Percentiles rank a stretch among this genome's conserved stretches.
Conservation (phyloP, 1,140 invertebrate species). For the Aphelenchoides besseyi region DNA sequence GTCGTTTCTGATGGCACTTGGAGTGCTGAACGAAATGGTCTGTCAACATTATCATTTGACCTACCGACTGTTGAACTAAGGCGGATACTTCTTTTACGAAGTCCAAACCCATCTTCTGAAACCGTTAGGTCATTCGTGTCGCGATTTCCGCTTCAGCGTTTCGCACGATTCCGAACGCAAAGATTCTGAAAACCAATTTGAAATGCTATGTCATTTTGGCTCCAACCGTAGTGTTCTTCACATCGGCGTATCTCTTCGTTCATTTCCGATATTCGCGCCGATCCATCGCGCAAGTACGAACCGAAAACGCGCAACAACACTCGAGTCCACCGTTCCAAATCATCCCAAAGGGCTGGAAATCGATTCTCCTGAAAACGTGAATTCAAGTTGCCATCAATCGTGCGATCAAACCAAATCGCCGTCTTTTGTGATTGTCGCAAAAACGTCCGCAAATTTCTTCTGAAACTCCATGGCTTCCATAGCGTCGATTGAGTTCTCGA, state of each 20-base stretch:
- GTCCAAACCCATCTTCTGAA: constrained; percentile 4
- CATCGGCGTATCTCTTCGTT: not conserved
- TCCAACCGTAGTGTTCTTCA: not conserved
- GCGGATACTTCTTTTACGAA: not conserved
- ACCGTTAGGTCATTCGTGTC: not conserved
- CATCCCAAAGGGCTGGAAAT: not conserved
- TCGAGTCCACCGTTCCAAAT: not conserved
- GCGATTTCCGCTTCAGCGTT: not conserved
- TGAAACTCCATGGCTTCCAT: not conserved
- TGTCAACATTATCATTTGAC: not conserved
- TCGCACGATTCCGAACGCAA: constrained; percentile 12
- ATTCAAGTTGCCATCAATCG: not conserved
- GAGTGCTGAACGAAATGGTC: not conserved
- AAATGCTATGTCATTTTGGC: not conserved
- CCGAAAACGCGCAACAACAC: not conserved
- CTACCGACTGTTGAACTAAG: not conserved
- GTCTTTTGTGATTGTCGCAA: not conserved
- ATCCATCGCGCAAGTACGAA: not conserved
- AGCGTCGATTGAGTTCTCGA: not conserved
- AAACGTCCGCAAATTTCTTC: not conserved
- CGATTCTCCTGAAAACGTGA: not conserved
- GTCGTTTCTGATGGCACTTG: not conserved
- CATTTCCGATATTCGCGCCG: not conserved
- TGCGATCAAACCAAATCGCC: not conserved
- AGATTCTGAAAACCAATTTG: not conserved